Conservation (phyloP, 1,140 invertebrate genomes). For the Pristionchus pacificus region DNA sequence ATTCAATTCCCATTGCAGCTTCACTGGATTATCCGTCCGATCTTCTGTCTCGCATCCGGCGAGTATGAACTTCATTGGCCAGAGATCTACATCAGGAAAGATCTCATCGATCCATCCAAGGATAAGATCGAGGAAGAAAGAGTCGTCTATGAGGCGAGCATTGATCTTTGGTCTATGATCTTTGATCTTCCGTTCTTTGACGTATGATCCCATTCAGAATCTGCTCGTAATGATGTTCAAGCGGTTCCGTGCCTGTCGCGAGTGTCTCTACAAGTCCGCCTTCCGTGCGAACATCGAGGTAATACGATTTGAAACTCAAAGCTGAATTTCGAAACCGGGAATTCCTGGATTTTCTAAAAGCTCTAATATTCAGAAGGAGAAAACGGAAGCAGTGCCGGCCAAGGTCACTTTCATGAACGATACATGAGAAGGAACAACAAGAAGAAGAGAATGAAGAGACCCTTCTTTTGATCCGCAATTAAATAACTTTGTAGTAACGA, state of each 20-base stretch:
- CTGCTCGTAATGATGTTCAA: not conserved
- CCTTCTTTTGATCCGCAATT: no score
- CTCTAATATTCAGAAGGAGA: no score
- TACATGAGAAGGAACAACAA: no score
- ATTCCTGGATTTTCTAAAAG: no score
- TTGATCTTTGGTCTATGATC: no score
- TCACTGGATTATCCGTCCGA: not conserved
- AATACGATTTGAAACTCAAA: not conserved
- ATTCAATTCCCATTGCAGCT: not conserved
- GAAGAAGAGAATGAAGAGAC: no score
- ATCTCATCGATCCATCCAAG: not conserved
- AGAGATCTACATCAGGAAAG: not conserved
- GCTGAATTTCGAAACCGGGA: not conserved
- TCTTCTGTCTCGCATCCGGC: not conserved
- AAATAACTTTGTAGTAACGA: no score
- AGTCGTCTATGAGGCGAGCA: no score
- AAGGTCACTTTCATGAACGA: conserved; percentile 14
- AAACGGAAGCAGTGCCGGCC: not conserved
- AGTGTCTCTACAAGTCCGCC: conserved; percentile 6
- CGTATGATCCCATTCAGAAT: no score
- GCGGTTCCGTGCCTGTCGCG: not conserved
- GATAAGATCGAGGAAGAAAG: not conserved
- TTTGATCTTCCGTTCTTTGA: no score
- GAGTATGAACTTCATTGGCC: not conserved
- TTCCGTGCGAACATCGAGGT: not conserved